Conservation (phyloP, 2,113 vertebrate genomes). For the Lophius piscatorius region DNA sequence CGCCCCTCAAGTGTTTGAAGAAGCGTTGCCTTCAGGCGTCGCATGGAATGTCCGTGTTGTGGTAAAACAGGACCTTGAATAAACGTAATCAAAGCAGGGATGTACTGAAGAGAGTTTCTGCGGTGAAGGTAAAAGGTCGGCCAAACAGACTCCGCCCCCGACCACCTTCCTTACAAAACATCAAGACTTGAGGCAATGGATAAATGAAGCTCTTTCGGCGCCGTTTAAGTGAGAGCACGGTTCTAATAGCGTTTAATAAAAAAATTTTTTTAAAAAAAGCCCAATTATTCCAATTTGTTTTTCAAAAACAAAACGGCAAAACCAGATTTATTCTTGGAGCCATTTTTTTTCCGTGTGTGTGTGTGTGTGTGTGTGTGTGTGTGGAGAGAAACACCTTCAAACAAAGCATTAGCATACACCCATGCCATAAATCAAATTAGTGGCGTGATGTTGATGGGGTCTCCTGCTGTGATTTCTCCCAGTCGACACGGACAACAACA, state of each 20-base stretch:
- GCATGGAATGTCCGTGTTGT: slow-evolving; percentile 31
- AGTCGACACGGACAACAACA: slow-evolving; percentile 53
- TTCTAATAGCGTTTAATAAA: slow-evolving; percentile 7
- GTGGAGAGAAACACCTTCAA: slow-evolving; percentile 22
- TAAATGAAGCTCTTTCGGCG: neutral
- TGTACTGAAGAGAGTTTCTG: slow-evolving; percentile 53
- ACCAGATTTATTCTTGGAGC: too few species aligned
- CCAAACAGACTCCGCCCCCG: slow-evolving; percentile 57
- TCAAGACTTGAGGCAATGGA: slow-evolving; percentile 37
- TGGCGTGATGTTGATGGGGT: slow-evolving; percentile 41
- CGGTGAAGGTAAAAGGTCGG: slow-evolving; percentile 55
- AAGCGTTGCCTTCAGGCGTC: slow-evolving; percentile 19
- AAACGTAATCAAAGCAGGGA: slow-evolving; percentile 63
- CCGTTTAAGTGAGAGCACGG: neutral
- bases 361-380: too few species aligned
- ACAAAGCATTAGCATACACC: slow-evolving; percentile 49
- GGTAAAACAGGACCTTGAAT: slow-evolving; percentile 44
- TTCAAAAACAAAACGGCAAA: slow-evolving; percentile 17
- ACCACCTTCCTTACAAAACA: slow-evolving; percentile 49
- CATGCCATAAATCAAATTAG: slow-evolving; percentile 58
- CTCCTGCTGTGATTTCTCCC: slow-evolving; percentile 50
- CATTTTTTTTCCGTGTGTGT: slow-evolving; percentile 24
- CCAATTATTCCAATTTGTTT: slow-evolving; percentile 33
- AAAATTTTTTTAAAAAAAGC: too few species aligned
- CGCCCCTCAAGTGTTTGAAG: neutral